Evolutionary conservation across 2,888 invertebrate species (phyloP).

Genomic region (Megamerina dolium): DNA sequence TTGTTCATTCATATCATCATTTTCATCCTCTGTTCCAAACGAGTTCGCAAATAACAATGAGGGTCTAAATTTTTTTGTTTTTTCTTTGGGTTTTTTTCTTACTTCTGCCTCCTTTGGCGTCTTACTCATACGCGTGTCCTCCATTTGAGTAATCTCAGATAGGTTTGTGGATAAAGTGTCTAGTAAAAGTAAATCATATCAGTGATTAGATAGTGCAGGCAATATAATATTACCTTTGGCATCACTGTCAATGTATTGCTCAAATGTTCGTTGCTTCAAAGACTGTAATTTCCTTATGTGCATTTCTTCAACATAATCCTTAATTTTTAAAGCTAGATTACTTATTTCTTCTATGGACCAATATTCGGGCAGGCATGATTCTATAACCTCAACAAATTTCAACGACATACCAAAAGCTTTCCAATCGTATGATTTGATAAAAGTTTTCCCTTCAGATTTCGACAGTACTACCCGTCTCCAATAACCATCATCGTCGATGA

Average conservation of each 20-base stretch:
- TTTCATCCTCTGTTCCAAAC: slow-evolving; percentile 26
- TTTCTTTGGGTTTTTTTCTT: too few species aligned
- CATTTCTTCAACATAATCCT: slow-evolving; percentile 27
- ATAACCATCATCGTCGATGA: slow-evolving; percentile 29
- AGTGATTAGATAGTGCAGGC: too few species aligned
- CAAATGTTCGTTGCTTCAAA: slow-evolving; percentile 27
- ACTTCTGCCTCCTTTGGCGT: too few species aligned
- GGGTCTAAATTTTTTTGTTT: slow-evolving; percentile 8
- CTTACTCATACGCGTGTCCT: too few species aligned
- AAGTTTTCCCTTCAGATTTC: slow-evolving; percentile 27
- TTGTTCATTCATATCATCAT: slow-evolving; percentile 25
- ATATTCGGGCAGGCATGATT: slow-evolving; percentile 30
- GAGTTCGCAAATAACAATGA: slow-evolving; percentile 25
- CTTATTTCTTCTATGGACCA: slow-evolving; percentile 35
- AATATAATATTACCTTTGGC: slow-evolving; percentile 1
- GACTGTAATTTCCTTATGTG: slow-evolving; percentile 36
- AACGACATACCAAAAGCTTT: slow-evolving; percentile 30
- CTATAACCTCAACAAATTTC: slow-evolving; percentile 37
- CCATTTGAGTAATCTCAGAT: too few species aligned
- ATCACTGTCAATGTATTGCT: slow-evolving; percentile 19
- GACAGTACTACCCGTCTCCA: slow-evolving; percentile 38
- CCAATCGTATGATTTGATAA: slow-evolving; percentile 30
- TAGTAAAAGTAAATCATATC: too few species aligned
- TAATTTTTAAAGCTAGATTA: slow-evolving; percentile 24
- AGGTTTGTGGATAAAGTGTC: too few species aligned